phyloP scores from a whole-genome alignment of 2,888 invertebrate genomes.

The Monochamus alternatus region DNA sequence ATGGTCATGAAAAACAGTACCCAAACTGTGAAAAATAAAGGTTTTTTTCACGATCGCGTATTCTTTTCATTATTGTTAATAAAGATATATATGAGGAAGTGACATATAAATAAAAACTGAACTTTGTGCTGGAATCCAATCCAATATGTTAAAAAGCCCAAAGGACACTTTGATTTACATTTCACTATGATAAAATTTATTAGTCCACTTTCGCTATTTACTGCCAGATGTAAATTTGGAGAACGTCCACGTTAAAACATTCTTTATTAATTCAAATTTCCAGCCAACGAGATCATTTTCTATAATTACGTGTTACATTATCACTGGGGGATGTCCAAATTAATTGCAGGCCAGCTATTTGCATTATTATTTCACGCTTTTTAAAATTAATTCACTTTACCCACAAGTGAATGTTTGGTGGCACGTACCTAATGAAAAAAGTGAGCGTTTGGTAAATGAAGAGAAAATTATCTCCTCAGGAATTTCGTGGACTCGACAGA shows the following conservation, averaged over 20 bases:
- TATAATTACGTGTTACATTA: background rate
- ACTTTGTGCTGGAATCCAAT: no score
- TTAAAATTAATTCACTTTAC: background rate
- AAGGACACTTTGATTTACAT: no score
- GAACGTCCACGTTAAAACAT: background rate
- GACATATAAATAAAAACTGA: no score
- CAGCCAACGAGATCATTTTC: background rate
- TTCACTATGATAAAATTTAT: background rate
- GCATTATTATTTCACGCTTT: conserved; percentile 8
- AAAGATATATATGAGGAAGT: no score
- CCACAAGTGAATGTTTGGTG: background rate
- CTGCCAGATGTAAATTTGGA: background rate
- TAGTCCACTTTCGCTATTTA: background rate
- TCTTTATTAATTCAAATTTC: background rate
- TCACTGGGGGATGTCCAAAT: background rate
- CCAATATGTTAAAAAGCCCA: no score
- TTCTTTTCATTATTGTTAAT: no score
- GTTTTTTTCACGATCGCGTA: no score
- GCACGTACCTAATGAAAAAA: conserved; percentile 1
- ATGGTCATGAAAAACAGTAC: no score
- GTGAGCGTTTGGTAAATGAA: conserved; percentile 6
- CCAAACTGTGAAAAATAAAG: no score
- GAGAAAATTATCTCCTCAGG: conserved; percentile 7
- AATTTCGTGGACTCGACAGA: conserved; percentile 9
- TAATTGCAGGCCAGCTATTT: background rate